These are phyloP conservation scores for Hemibagrus guttatus DNA, from an alignment of 2,797 vertebrate species.

Conservation along the genomic window DNA sequence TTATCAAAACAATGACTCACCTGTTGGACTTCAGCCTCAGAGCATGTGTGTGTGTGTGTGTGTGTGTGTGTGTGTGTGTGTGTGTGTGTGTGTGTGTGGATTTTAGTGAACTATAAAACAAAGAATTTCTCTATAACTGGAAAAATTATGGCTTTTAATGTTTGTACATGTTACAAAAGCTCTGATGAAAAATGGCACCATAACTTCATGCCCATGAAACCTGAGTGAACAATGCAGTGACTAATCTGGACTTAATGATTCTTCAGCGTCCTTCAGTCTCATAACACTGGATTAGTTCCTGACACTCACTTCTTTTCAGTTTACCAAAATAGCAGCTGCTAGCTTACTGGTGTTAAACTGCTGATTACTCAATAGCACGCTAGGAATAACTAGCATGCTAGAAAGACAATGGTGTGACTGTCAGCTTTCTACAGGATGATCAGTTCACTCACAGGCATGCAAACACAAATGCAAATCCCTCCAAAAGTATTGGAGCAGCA, in stretches of 20 bases:
- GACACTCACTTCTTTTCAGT: too few relatives aligned
- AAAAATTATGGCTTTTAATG: too few relatives aligned
- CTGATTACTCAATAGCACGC: neutral
- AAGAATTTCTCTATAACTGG: neutral
- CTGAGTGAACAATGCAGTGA: too few relatives aligned
- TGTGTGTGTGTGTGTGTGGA: neutral
- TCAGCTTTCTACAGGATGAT: neutral
- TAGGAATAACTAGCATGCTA: neutral
- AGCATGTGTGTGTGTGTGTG: neutral
- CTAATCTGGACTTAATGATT: too few relatives aligned
- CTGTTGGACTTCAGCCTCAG: neutral
- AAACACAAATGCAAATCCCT: neutral
- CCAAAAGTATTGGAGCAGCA: neutral
- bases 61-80: too few relatives aligned
- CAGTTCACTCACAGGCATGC: neutral
- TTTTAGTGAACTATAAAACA: neutral
- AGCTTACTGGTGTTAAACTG: too few relatives aligned
- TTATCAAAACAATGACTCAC: neutral
- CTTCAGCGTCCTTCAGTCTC: too few relatives aligned
- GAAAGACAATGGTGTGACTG: too few relatives aligned
- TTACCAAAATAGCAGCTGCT: too few relatives aligned
- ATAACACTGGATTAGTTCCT: neutral
- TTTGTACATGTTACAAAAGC: too few relatives aligned
- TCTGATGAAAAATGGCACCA: neutral
- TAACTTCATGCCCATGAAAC: too few relatives aligned